Base-by-base conservation (phyloP, 2,113 vertebrate genomes). In the Larimichthys crocea region DNA sequence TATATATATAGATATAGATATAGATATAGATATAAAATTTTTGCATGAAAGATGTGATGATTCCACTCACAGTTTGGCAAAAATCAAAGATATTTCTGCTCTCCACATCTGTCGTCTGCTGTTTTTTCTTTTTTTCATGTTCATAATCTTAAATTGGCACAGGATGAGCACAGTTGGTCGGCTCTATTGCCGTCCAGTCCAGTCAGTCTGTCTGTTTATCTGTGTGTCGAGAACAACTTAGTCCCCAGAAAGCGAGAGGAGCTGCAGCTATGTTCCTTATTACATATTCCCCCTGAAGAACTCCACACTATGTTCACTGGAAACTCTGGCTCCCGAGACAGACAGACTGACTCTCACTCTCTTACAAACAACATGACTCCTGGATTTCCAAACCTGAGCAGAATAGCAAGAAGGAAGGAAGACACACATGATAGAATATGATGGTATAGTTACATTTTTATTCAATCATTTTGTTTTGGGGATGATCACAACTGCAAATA, bases 211-310 rank as follows among this genome's bases (percentile, higher is more conserved):
- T 60, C 73, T 90, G 88, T 83, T 88, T 89, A 82, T 86, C 75
- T 48, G 70, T 16, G 49, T 62, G 83, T 82, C 84, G 67, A 46
- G 55, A 79, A 81, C 79, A 87, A 80, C 76, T 91, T 79, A 56
- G 86, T 87, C 80, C 87, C 85, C 63, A 53, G 87, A 75, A 89
- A 86, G 81, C 56, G 44, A 69, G 52, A 86, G 73, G 76, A 62
- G 65, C 85, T 83, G 85, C 85, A 75, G 86, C 89, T 57, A 50
- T 86, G 84, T 82, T 92, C 74, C 86, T 93, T 60, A 92, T 92
- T 92, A 84, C 79, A 83, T 70, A 94, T 93, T 93, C 91, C 90
- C 85, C 90, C 88, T 79, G 89, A 92, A 92, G 85, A 92, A 89
- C 73, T 89, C 87, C 84, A 87, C 70, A 79, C 86, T 75, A 35